Evolutionary conservation across 2,888 invertebrate genomes (phyloP).

Genomic region (Mantis religiosa): DNA sequence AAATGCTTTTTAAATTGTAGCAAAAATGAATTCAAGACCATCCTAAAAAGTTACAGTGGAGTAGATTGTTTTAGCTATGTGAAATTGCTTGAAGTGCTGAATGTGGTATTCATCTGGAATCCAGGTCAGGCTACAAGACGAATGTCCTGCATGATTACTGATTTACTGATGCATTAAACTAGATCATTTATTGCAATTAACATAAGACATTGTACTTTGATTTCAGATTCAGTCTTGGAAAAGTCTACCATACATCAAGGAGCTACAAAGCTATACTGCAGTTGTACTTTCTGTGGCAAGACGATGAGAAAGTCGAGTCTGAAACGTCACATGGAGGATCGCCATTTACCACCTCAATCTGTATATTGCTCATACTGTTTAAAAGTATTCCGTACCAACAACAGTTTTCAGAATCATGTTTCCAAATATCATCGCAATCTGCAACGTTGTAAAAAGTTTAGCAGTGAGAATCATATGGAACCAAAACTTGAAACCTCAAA

Average conservation of each 20-base stretch:
- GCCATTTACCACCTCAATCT: constrained; percentile 26
- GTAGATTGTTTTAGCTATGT: too few species aligned
- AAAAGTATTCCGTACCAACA: constrained; percentile 30
- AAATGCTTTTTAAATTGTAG: too few species aligned
- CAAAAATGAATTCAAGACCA: too few species aligned
- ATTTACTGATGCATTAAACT: neutral
- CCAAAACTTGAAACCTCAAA: neutral
- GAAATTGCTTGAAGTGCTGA: too few species aligned
- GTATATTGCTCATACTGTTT: constrained; percentile 28
- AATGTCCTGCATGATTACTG: too few species aligned
- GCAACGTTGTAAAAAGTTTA: neutral
- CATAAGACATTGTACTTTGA: neutral
- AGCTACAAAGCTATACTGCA: neutral
- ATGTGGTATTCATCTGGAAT: too few species aligned
- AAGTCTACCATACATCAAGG: neutral
- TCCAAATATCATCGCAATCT: constrained; percentile 27
- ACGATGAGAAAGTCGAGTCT: constrained; percentile 29
- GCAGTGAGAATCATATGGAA: neutral
- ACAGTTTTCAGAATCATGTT: constrained; percentile 31
- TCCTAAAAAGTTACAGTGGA: too few species aligned
- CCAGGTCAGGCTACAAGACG: too few species aligned
- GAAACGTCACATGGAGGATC: constrained; percentile 30
- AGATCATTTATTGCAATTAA: neutral
- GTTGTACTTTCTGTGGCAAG: constrained; percentile 29
- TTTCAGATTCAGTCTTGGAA: neutral